Base-by-base conservation (phyloP, 2,113 vertebrate species). In the Psilopogon haemacephalus region DNA sequence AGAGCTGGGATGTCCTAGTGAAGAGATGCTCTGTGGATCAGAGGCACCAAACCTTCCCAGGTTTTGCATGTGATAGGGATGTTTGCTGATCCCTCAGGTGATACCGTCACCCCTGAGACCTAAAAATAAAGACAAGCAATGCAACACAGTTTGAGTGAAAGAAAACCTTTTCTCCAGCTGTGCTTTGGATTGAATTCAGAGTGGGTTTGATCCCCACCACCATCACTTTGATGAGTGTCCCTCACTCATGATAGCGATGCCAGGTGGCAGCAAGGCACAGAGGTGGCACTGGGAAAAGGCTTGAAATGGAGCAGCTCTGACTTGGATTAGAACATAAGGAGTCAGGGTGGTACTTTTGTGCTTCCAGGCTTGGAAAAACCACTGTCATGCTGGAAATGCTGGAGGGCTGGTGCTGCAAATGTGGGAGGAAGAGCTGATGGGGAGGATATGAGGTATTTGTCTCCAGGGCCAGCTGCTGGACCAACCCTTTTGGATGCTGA, bases 361-460 rank as follows among this genome's bases (percentile, higher is more conserved):
- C 26, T 87, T 55, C 50, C 42, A 54, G 56, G 68, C 8, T 74
- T n/a, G 42, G 56, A 35, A 69, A 56, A 64, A 52, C 2, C 27
- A n/a, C 26, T 0, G 0, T n/a, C 0, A 0, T 59, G n/a, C 30
- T 16, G 6, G 44, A n/a, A 0, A 0, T 59, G n/a, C 30, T 16
- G 6, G 44, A n/a, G 82, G 59, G 35, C 76, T 52, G 58, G 30
- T 0, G 0, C 15, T 35, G 20, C 40, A 76, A 82, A 68, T 12
- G 54, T 1, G 2, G 38, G 59, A 72, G 12, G 40, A 72, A 52
- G 59, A 62, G 60, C 54, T 0, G 1, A 7, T 1, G 24, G 72
- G 54, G 33, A 86, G 17, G 59, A 37, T 46, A 40, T 40, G 40
- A 40, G 40, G 40, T 40, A 14, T 40, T 40, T 40, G 40, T 40